Evolutionary conservation across 2,113 vertebrate species (phyloP), one percentile per base, ranked within the genome.

Genomic region (Bos indicus): DNA sequence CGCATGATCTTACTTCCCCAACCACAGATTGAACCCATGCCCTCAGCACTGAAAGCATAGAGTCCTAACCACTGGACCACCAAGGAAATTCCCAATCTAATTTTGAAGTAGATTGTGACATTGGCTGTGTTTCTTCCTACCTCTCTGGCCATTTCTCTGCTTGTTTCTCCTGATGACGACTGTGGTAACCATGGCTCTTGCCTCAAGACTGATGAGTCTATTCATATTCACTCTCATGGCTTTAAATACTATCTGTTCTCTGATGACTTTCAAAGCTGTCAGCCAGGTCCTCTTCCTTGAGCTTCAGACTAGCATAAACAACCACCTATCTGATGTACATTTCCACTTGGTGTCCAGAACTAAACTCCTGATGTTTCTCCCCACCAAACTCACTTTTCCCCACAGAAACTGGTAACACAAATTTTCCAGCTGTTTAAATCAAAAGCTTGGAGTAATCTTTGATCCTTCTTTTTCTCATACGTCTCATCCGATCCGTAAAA

Each of bases 181-280:
- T 54, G 1, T 11, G 67, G 43, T 83, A 57, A 90, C 40, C 25
- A 46, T 40, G 67, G 56, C 14, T 36, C 33, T 26, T 85, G 51
- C 48, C 30, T 36, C 23, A 64, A 85, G 51, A 46, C 51, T 54
- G 80, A 54, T 93, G 46, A 93, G 71, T 43, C 40, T 43, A 77
- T 43, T 51, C 67, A 48, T 40, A 77, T 56, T 91, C 16, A 56
- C 67, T 74, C 78, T 94, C 46, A 51, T 17, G 54, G 71, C 67
- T 95, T 93, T 95, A 85, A 93, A 96, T 84, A 78, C 6, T 56
- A 82, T 51, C n/a, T 91, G 60, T 91, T 93, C 57, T 80, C 93
- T 91, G 62, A 83, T 30, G 28, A 82, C 59, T 92, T 59, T 59
- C 54, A 89, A 83, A 83, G 74, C 64, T 54, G 62, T 36, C 51